Conservation (phyloP, 23 tunicate genomes). For the Halocynthia aurantium region DNA sequence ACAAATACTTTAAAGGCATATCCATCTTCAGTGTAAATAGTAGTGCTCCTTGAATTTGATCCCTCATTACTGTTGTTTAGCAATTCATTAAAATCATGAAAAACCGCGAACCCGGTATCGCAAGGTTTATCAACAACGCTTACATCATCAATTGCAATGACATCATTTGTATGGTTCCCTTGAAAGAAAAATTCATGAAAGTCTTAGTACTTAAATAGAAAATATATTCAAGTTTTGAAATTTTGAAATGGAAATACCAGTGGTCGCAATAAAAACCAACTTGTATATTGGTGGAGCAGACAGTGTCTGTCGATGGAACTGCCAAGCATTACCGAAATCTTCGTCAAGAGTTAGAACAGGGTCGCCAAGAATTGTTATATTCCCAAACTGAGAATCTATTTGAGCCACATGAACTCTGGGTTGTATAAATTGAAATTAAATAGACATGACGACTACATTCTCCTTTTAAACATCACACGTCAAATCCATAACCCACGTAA, state of each 20-base stretch:
- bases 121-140: conserved; percentile 64
- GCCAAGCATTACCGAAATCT: conserved; percentile 50
- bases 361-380: conserved; percentile 3
- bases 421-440: not conserved
- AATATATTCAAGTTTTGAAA: no score
- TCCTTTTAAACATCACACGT: no score
- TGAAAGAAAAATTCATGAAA: not conserved
- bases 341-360: conserved; percentile 21
- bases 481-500: no score
- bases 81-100: conserved; percentile 35
- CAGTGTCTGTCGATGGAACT: conserved; percentile 42
- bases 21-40: conserved; percentile 54
- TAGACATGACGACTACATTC: no score
- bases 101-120: conserved; percentile 37
- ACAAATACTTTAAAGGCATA: conserved; percentile 62
- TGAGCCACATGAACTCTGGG: conserved; percentile 39
- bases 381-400: conserved; percentile 38
- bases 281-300: conserved; percentile 33
- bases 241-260: no score
- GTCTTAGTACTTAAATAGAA: no score
- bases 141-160: conserved; percentile 67
- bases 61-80: conserved; percentile 31
- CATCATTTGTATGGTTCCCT: conserved; percentile 26
- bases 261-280: conserved; percentile 21
- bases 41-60: conserved; percentile 30